Evolutionary conservation across 2,888 invertebrate genomes (phyloP), one percentile per base, ranked within the genome.

Genomic region (Andricus quercusramuli): DNA sequence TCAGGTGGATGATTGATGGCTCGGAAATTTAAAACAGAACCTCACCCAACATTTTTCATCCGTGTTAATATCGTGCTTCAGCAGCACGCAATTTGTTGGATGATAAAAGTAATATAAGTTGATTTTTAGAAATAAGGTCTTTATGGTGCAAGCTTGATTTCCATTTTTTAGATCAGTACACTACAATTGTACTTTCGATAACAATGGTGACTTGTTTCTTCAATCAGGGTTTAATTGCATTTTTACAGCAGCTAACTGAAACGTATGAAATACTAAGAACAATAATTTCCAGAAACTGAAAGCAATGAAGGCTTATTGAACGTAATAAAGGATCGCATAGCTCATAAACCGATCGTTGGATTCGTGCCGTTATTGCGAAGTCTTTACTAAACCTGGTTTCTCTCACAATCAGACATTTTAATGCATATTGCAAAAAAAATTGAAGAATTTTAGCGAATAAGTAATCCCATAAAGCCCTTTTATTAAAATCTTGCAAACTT

Each of bases 1-100:
- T 79, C 62, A 32, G 62, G 59, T 59, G 59, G 44, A 77, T 77
- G 79, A 79, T 77, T 76, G 77, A 77, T 77, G 67, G 77, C 29
- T 56, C 15, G 76, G 76, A 76, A 77, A 66, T 79, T 79, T 37
- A 44, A 77, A 77, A 77, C 29, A 62, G 64, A 41, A 47, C 47
- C 5, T 25, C 47, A 47, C 37, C 37, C 67, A 17, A 64, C 47
- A 29, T 77, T 77, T 44, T 78, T 78, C 22, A 78, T 56, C 29
- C n/a, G 56, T 37, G 22, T 47, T 47, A 51, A 51, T 70, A 51
- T 70, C n/a, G 44, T 17, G 47, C 29, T 25, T 70, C 6, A 25
- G 29, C 51, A 51, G 5, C n/a, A 51, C 11, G 13, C 8, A 51
- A 51, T 70, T 59, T 32, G n/a, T 56, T n/a, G 6, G 25, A 56